These are phyloP conservation scores for Daboia siamensis DNA, from an alignment of 2,113 vertebrate species.

Conservation along the genomic window DNA sequence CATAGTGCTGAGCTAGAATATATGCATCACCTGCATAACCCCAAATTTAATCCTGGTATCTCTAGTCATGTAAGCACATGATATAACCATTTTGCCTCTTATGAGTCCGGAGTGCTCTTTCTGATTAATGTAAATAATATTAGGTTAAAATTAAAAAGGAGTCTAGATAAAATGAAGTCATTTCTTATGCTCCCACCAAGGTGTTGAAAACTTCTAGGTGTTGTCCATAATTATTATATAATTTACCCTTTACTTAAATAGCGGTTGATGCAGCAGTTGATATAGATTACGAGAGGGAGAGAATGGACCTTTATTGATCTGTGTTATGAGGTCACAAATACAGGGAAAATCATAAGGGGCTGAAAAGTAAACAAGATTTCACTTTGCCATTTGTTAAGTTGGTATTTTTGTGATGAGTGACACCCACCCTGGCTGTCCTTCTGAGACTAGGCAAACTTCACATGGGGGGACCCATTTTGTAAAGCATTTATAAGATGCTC, in stretches of 20 bases:
- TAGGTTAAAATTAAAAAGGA: neutral
- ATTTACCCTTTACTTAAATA: neutral
- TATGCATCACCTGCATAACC: neutral
- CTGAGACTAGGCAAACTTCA: neutral
- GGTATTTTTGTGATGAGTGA: neutral
- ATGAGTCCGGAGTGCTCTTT: neutral
- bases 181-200: neutral
- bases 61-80: too few species aligned
- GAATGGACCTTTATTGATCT: neutral
- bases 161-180: neutral
- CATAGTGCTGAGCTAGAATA: neutral
- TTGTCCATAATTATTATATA: neutral
- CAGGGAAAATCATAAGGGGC: neutral
- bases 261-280: neutral
- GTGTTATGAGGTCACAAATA: neutral
- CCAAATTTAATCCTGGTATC: neutral
- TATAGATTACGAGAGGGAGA: neutral
- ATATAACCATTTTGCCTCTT: neutral
- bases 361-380: neutral
- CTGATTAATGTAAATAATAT: neutral
- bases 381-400: neutral
- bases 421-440: neutral
- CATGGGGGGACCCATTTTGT: neutral
- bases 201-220: neutral
- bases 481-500: neutral